Evolutionary conservation across 1,140 invertebrate species (phyloP).

Genomic region (Nylanderia fulva): DNA sequence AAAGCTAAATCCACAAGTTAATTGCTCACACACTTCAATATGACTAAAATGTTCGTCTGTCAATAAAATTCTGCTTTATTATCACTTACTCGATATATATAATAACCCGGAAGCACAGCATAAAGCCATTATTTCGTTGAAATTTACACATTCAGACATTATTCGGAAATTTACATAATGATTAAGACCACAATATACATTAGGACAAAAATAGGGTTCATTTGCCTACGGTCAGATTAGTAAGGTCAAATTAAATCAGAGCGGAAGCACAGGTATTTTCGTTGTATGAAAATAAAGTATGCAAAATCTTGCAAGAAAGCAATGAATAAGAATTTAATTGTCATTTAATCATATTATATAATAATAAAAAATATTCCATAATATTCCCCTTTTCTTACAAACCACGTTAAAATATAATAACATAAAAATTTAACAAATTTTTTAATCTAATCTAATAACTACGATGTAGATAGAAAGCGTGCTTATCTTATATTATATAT

Average conservation of each 20-base stretch:
- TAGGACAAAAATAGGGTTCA: neutral
- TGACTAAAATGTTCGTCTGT: neutral
- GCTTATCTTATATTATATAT: too few species aligned
- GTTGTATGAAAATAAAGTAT: neutral
- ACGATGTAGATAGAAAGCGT: neutral
- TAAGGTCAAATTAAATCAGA: neutral
- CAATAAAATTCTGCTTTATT: neutral
- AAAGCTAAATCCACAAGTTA: neutral
- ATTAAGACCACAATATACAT: neutral
- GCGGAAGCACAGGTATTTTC: neutral
- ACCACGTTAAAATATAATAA: neutral
- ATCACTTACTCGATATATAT: neutral
- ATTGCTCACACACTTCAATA: neutral
- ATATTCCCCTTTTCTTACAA: neutral
- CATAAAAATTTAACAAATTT: neutral
- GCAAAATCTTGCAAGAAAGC: too few species aligned
- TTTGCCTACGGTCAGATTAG: neutral
- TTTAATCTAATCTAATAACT: neutral
- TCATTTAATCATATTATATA: neutral
- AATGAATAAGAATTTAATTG: neutral
- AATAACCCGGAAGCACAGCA: neutral
- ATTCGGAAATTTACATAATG: too few species aligned
- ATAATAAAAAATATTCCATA: neutral
- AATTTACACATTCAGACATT: conserved; percentile 32
- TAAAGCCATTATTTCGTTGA: neutral